These are phyloP conservation scores for Julus scanicus DNA, from an alignment of 2,888 invertebrate genomes.

Conservation along the genomic window DNA sequence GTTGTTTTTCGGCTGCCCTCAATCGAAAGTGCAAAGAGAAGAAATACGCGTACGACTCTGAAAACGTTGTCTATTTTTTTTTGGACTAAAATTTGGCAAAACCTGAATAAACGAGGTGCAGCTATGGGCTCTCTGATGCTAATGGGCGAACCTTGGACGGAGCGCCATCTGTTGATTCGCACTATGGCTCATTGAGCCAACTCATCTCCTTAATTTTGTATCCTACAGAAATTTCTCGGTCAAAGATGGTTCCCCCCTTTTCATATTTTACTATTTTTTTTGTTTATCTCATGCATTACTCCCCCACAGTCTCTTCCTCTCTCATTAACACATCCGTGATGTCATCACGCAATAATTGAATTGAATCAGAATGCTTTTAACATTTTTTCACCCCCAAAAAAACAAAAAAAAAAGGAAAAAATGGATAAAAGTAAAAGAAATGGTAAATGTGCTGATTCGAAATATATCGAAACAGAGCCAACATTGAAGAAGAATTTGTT, in stretches of 20 bases:
- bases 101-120: neutral
- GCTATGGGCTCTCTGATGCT: neutral
- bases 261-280: neutral
- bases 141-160: neutral
- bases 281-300: neutral
- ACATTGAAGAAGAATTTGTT: no score
- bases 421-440: no score
- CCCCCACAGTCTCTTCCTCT: neutral
- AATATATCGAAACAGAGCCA: no score
- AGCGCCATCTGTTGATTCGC: slow-evolving; percentile 23
- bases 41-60: slow-evolving; percentile 4
- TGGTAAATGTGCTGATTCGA: no score
- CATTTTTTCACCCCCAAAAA: neutral
- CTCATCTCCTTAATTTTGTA: neutral
- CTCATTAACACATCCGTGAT: neutral
- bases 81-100: neutral
- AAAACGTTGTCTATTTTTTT: neutral
- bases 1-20: slow-evolving; percentile 54
- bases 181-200: neutral
- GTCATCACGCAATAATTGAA: slow-evolving; percentile 35
- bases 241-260: neutral
- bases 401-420: neutral
- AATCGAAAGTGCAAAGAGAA: slow-evolving; percentile 53
- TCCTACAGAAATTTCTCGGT: neutral
- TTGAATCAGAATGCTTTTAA: slow-evolving; percentile 22